These are phyloP conservation scores for Operophtera brumata DNA, from an alignment of 2,888 invertebrate genomes.

Conservation along the genomic window DNA sequence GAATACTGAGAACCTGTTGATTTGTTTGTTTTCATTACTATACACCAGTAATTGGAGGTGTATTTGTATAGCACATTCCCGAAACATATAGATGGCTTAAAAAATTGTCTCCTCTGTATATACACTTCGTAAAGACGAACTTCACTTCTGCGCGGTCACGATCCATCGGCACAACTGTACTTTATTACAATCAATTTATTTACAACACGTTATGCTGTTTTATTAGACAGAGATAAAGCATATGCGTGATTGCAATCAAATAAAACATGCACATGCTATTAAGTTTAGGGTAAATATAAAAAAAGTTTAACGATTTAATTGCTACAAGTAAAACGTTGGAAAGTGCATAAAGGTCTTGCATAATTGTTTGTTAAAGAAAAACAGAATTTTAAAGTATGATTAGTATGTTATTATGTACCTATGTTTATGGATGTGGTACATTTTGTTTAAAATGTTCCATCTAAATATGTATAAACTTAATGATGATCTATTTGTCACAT, in stretches of 20 bases:
- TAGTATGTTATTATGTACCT: not conserved
- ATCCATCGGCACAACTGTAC: too few species aligned
- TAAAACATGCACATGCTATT: constrained; percentile 59
- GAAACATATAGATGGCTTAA: too few species aligned
- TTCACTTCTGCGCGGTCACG: too few species aligned
- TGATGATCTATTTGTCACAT: too few species aligned
- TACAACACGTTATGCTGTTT: constrained; percentile 5
- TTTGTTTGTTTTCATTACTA: too few species aligned
- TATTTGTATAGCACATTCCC: too few species aligned
- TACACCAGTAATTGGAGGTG: too few species aligned
- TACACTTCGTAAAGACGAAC: not conserved
- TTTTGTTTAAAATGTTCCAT: too few species aligned
- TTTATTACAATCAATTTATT: not conserved
- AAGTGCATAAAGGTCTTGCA: constrained; percentile 13
- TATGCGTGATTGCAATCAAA: constrained; percentile 20
- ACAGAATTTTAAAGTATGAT: not conserved
- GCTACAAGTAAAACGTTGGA: constrained; percentile 11
- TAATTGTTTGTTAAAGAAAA: constrained; percentile 4
- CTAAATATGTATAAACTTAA: too few species aligned
- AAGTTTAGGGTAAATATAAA: constrained; percentile 7
- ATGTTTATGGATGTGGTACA: too few species aligned
- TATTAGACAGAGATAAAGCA: constrained; percentile 30
- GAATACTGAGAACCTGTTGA: too few species aligned
- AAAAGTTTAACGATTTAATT: constrained; percentile 7
- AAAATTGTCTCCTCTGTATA: too few species aligned